Evolutionary conservation across 92 coral and sea anemone species (phyloP).

Genomic region (Actinostola sp.): DNA sequence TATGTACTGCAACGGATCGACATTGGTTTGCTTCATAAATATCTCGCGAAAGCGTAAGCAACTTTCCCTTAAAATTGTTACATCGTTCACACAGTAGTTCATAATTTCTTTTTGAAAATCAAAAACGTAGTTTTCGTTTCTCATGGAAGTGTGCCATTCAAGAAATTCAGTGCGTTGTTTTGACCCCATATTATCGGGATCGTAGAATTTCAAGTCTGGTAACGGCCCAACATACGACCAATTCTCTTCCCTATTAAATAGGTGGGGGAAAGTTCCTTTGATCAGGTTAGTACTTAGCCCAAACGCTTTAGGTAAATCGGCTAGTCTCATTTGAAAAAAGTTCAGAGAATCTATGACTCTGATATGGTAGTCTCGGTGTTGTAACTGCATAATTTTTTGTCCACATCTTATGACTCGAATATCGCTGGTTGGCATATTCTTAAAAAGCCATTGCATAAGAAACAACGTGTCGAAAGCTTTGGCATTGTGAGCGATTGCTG

Average conservation of each 20-base stretch:
- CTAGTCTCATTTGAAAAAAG: neutral
- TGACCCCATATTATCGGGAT: neutral
- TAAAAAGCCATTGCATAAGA: neutral
- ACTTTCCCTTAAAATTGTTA: conserved; percentile 33
- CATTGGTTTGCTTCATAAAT: conserved; percentile 10
- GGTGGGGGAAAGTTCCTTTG: neutral
- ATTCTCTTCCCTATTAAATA: neutral
- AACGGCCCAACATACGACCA: neutral
- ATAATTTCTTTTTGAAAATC: conserved; percentile 42
- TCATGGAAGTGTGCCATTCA: conserved; percentile 9
- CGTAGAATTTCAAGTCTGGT: neutral
- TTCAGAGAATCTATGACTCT: neutral
- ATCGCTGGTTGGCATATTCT: conserved; percentile 6
- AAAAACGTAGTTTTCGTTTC: conserved; percentile 20
- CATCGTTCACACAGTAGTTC: conserved; percentile 35
- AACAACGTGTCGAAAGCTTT: conserved; percentile 2
- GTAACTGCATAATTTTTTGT: conserved; percentile 17
- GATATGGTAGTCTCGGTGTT: conserved; percentile 8
- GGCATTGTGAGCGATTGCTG: conserved; percentile 12
- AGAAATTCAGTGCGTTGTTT: neutral
- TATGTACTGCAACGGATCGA: conserved; percentile 36
- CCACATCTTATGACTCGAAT: conserved; percentile 8
- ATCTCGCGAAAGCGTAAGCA: conserved; percentile 30
- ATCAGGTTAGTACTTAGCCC: neutral
- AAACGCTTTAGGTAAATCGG: neutral